Evolutionary conservation across 2,113 vertebrate species (phyloP).

Genomic region (Asarcornis scutulata): DNA sequence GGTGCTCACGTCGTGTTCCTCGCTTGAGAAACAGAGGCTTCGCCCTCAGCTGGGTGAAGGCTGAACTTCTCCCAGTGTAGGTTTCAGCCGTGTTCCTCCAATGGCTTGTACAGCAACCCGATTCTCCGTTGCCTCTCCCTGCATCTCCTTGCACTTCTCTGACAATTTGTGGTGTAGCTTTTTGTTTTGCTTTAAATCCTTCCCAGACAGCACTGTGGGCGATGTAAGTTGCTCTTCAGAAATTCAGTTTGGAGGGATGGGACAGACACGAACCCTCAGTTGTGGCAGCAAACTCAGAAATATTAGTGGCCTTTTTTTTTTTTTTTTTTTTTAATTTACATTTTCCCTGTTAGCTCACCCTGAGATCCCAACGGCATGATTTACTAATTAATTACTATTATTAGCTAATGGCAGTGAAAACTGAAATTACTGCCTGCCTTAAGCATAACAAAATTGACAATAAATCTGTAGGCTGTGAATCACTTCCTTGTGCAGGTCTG

Average conservation of each 20-base stretch:
- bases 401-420: conserved; percentile 79
- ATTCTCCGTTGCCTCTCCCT: not conserved
- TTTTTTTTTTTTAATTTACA: conserved; percentile 65
- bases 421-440: conserved; percentile 79
- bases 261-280: conserved; percentile 54
- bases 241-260: conserved; percentile 65
- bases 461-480: conserved; percentile 63
- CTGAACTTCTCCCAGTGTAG: not conserved
- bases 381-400: conserved; percentile 85
- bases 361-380: conserved; percentile 72
- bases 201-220: conserved; percentile 60
- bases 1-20: not conserved
- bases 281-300: conserved; percentile 60
- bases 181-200: conserved; percentile 47
- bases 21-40: not conserved
- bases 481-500: conserved; percentile 27
- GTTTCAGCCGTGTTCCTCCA: conserved; percentile 49
- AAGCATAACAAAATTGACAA: conserved; percentile 76
- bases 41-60: not conserved
- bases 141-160: conserved; percentile 56
- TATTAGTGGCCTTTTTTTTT: conserved; percentile 52
- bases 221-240: conserved; percentile 62
- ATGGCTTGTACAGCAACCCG: conserved; percentile 27
- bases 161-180: conserved; percentile 48
- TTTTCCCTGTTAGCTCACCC: conserved; percentile 77